These are phyloP conservation scores for Oceanodroma tethys DNA, from an alignment of 2,113 vertebrate genomes.

Conservation along the genomic window DNA sequence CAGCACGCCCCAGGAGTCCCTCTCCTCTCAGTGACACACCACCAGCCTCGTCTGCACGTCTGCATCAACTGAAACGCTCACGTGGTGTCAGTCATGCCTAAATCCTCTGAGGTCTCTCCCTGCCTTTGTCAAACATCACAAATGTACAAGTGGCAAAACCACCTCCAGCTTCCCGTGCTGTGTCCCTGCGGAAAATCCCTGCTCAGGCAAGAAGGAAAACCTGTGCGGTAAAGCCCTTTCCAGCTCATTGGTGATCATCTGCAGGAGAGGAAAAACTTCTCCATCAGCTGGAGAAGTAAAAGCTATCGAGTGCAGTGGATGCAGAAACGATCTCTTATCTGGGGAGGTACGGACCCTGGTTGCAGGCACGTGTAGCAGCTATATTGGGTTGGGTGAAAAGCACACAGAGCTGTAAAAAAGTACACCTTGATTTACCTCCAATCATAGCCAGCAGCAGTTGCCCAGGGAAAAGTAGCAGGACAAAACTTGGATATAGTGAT, in stretches of 20 bases:
- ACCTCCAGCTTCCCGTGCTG: not conserved
- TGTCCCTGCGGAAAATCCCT: not conserved
- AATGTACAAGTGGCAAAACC: not conserved
- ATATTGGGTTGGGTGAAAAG: not conserved
- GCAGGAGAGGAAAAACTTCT: not conserved
- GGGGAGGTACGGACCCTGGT: accelerated
- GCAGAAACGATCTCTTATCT: not conserved
- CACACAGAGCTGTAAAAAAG: not conserved
- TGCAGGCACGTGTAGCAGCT: not conserved
- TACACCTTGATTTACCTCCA: not conserved
- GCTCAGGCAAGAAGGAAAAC: not conserved
- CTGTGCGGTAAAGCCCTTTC: not conserved
- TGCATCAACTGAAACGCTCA: not conserved
- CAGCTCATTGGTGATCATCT: not conserved
- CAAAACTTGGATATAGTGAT: not conserved
- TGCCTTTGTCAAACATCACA: not conserved
- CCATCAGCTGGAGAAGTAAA: not conserved
- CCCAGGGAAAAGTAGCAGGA: not conserved
- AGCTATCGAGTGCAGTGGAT: not conserved
- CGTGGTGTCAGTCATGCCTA: not conserved
- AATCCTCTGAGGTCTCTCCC: not conserved
- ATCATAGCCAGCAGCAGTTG: not conserved
- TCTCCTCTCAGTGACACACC: not conserved
- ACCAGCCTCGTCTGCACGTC: not conserved
- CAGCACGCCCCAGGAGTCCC: not conserved